Base-by-base conservation (phyloP, 2,113 vertebrate species). In the Chloropsis cyanopogon region DNA sequence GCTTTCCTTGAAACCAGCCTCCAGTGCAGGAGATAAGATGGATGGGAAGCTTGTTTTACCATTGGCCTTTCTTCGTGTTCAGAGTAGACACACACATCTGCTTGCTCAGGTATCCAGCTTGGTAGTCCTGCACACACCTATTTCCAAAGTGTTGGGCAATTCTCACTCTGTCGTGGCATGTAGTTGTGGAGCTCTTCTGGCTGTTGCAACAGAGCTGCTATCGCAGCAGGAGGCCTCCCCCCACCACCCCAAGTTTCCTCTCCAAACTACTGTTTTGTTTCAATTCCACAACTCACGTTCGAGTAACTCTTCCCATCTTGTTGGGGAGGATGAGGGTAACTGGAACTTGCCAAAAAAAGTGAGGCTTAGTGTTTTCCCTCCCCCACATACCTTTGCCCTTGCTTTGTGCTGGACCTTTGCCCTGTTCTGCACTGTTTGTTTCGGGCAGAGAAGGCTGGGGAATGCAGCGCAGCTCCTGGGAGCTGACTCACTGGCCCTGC, bases 401-500 rank as follows among this genome's bases (percentile, higher is more conserved):
- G 88, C 77, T 96, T 92, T 88, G 66, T 84, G 91, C 86, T 97
- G 88, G 93, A 97, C 96, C 91, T 96, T 97, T 96, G 95, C 94
- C 95, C 88, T 79, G 78, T 95, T 93, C 68, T 86, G 90, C 68
- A 64, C 82, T 97, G 85, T 96, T 97, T 96, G 95, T 91, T 97
- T 93, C 77, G 4, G 89, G 83, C 75, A 91, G 90, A 60, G 83
- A 89, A 82, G 86, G 63, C 86, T 77, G 71, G 93, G 72, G 84
- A 97, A 91, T 71, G 81, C 14, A 0, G n/a, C 0, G 1, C 75
- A 71, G 90, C 94, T 97, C 37, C 78, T 31, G 85, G 70, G 87
- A 91, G 97, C 95, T 96, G 90, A 96, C 94, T 97, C 83, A 72
- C 56, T 59, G 66, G 73, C 54, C 75, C 68, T 75, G 47, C 11